Percentiles rank a stretch among this genome's conserved stretches.
Evolutionary conservation across 1,140 invertebrate species (phyloP).

Genomic region (Streblospio benedicti): DNA sequence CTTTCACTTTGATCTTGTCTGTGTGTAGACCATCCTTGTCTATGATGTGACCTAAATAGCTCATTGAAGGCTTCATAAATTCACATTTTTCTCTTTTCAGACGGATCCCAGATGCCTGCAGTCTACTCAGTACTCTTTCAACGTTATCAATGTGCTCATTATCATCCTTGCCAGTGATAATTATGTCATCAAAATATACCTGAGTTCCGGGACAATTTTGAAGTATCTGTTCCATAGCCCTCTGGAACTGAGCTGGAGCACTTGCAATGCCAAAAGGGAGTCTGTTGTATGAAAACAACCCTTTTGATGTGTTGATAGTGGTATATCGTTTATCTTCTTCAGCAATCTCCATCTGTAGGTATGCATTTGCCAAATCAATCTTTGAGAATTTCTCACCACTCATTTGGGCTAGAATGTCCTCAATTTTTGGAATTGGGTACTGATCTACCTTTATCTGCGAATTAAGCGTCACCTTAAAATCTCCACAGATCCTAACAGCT

Average conservation of each 20-base stretch:
- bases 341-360: conserved; percentile 43
- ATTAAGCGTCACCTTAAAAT: conserved; percentile 36
- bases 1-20: background rate
- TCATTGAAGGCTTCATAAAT: background rate
- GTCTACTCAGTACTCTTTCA: background rate
- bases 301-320: conserved; percentile 20
- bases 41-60: background rate
- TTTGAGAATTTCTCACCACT: conserved; percentile 20
- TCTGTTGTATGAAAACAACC: conserved; percentile 21
- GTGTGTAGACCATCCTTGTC: background rate
- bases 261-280: conserved; percentile 31
- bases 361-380: conserved; percentile 28
- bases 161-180: conserved; percentile 16
- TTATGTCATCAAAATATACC: conserved; percentile 18
- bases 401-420: conserved; percentile 26
- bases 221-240: conserved; percentile 28
- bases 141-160: conserved; percentile 13
- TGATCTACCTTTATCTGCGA: conserved; percentile 21
- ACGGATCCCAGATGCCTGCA: conserved; percentile 3
- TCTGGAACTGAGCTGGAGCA: conserved; percentile 26
- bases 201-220: conserved; percentile 27
- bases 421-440: conserved; percentile 27
- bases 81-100: conserved; percentile 7
- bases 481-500: conserved; percentile 25
- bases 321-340: conserved; percentile 37